Percentiles rank a stretch among this genome's conserved stretches.
phyloP scores from a whole-genome alignment of 2,797 vertebrate genomes.

The Poeciliopsis presidionis region DNA sequence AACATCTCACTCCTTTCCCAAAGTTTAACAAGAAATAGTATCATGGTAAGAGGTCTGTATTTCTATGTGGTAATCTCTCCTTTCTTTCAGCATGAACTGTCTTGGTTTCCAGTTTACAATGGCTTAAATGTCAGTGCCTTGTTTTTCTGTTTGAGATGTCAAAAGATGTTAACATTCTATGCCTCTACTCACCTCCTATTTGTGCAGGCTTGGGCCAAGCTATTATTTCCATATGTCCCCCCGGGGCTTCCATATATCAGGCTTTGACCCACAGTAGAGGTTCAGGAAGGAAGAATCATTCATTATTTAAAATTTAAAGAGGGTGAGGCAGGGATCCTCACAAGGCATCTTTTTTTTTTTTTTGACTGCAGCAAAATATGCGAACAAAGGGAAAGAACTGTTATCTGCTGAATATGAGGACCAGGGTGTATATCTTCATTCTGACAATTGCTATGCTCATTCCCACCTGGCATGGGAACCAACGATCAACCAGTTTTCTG shows the following conservation, averaged over 20 bases:
- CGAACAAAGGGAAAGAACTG: conserved; percentile 18
- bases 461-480: neutral
- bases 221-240: conserved; percentile 69
- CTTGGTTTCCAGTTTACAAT: conserved; percentile 25
- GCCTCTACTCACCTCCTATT: conserved; percentile 66
- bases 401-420: neutral
- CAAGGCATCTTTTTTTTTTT: conserved; percentile 47
- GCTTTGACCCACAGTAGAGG: conserved; percentile 60
- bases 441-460: neutral
- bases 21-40: conserved; percentile 67
- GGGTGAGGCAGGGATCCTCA: conserved; percentile 52
- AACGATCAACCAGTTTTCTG: no score
- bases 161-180: conserved; percentile 60
- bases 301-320: conserved; percentile 77
- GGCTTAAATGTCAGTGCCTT: conserved; percentile 49
- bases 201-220: conserved; percentile 54
- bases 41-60: conserved; percentile 27
- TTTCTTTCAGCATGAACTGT: conserved; percentile 41
- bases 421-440: neutral
- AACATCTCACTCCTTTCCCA: conserved; percentile 71
- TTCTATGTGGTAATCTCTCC: conserved; percentile 12
- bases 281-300: conserved; percentile 71
- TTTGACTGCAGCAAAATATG: conserved; percentile 55
- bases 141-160: conserved; percentile 63
- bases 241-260: conserved; percentile 77